A percentile compares a stretch with the other conserved stretches of the same genome.
phyloP scores from a whole-genome alignment of 1,140 invertebrate species.

The Helicorthomorpha holstii region DNA sequence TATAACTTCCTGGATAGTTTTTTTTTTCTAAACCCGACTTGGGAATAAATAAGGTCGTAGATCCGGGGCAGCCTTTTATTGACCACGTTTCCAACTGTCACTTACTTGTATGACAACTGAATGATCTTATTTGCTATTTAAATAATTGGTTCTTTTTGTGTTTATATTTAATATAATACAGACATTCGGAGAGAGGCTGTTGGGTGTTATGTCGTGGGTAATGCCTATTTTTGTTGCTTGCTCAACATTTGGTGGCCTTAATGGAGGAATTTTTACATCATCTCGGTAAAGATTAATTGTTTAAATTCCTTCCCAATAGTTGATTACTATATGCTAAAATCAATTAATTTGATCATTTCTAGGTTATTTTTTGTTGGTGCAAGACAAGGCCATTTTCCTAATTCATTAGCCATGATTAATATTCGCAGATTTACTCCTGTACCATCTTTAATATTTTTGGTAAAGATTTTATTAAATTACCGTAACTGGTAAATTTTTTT shows the following conservation, averaged over 20 bases:
- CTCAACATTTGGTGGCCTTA: slow-evolving; percentile 66
- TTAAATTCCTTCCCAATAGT: neutral
- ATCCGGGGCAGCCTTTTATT: too few species aligned
- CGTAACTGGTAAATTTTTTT: too few species aligned
- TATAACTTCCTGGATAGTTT: too few species aligned
- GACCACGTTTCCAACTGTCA: too few species aligned
- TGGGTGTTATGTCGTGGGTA: slow-evolving; percentile 53
- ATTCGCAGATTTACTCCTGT: slow-evolving; percentile 60
- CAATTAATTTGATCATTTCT: slow-evolving; percentile 32
- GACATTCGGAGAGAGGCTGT: slow-evolving; percentile 58
- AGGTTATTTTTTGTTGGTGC: slow-evolving; percentile 83
- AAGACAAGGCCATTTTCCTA: slow-evolving; percentile 72
- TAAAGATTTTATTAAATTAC: slow-evolving; percentile 29
- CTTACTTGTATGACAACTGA: too few species aligned
- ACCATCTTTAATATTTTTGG: slow-evolving; percentile 68
- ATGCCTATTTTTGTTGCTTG: slow-evolving; percentile 72
- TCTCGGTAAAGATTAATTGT: slow-evolving; percentile 6
- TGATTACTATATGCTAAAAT: neutral
- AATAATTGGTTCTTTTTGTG: too few species aligned
- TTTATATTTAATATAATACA: too few species aligned
- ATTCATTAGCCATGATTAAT: slow-evolving; percentile 66
- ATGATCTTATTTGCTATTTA: too few species aligned
- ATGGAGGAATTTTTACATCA: slow-evolving; percentile 71
- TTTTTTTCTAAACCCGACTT: too few species aligned
- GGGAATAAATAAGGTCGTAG: too few species aligned